A percentile compares a stretch with the other conserved stretches of the same genome.
Evolutionary conservation across 2,797 vertebrate genomes (phyloP).

Genomic region (Scolopax bukidnonensis): DNA sequence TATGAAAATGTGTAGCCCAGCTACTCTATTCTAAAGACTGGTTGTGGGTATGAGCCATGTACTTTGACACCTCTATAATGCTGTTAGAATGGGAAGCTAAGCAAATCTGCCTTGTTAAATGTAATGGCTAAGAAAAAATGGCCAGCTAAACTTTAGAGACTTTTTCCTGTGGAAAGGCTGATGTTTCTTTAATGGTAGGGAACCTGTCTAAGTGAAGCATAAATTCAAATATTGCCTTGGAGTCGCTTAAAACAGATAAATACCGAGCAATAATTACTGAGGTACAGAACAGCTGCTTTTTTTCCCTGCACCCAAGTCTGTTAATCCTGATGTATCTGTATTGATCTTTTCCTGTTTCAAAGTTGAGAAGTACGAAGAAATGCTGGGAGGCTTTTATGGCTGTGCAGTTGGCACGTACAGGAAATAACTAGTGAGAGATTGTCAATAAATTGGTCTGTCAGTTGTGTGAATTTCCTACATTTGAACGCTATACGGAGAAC

Average conservation of each 20-base stretch:
- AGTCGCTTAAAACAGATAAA: slow-evolving; percentile 32
- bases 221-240: slow-evolving; percentile 24
- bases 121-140: not conserved
- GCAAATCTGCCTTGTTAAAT: not conserved
- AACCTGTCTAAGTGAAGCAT: not conserved
- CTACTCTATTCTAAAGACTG: not conserved
- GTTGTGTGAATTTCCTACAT: not conserved
- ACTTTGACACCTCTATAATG: not conserved
- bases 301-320: not conserved
- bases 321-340: not conserved
- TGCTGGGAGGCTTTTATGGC: not conserved
- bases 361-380: not conserved
- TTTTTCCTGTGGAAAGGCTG: not conserved
- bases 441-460: not conserved
- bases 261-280: slow-evolving; percentile 47
- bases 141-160: not conserved
- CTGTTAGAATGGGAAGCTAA: slow-evolving; percentile 34
- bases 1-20: not conserved
- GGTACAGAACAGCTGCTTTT: slow-evolving; percentile 17
- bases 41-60: not conserved
- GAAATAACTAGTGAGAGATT: not conserved
- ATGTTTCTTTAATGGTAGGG: not conserved
- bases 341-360: not conserved
- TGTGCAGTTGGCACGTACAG: not conserved
- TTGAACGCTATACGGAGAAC: not conserved